A percentile compares a stretch with the other conserved stretches of the same genome.
Evolutionary conservation across 2,797 vertebrate genomes (phyloP).

Genomic region (Notoglanidium macrostoma): DNA sequence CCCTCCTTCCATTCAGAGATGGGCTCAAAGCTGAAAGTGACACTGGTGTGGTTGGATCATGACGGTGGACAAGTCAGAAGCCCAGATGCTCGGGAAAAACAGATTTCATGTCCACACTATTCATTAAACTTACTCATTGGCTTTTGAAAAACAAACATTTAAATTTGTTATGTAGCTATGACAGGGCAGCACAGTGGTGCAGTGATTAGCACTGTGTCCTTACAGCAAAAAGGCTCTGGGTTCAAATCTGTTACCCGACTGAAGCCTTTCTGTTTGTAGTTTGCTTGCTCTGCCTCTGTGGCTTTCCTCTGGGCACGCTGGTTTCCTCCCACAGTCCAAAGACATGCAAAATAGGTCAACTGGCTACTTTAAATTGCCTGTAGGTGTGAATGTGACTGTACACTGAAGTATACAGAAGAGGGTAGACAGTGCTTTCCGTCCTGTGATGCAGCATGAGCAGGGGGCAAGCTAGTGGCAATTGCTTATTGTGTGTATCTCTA

Average conservation of each 20-base stretch:
- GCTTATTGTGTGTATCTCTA: neutral
- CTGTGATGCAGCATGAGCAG: neutral
- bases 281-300: too few species aligned
- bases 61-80: slow-evolving; percentile 6
- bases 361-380: too few species aligned
- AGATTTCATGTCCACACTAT: neutral
- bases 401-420: neutral
- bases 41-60: neutral
- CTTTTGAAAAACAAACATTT: neutral
- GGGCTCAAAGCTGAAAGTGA: neutral
- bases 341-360: too few species aligned
- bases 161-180: neutral
- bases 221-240: too few species aligned
- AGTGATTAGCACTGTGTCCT: too few species aligned
- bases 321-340: too few species aligned
- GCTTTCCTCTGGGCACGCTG: too few species aligned
- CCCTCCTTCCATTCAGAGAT: slow-evolving; percentile 6
- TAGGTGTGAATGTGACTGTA: neutral
- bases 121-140: too few species aligned
- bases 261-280: too few species aligned
- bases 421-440: neutral
- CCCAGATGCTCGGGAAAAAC: neutral
- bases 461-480: neutral
- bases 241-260: too few species aligned
- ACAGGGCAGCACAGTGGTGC: too few species aligned